Conservation (phyloP, 2,797 vertebrate species). For the Peromyscus nudipes region DNA sequence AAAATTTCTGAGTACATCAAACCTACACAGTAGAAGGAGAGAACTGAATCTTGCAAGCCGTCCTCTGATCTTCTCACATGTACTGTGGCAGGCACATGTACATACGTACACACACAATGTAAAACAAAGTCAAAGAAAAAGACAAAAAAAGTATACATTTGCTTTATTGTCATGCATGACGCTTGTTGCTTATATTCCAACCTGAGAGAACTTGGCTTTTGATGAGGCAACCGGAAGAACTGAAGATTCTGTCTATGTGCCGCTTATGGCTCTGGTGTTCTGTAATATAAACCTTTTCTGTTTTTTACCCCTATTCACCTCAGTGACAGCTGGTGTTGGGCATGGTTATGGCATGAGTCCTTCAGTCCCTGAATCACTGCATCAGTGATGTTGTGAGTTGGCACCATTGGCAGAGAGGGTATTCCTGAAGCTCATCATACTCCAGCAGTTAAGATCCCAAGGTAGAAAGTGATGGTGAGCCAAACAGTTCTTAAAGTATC, state of each 20-base stretch:
- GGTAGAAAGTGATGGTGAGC: background rate
- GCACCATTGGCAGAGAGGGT: background rate
- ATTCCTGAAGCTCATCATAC: background rate
- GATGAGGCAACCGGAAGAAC: background rate
- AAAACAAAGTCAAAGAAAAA: background rate
- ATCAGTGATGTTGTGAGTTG: background rate
- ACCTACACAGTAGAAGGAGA: background rate
- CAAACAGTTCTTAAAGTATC: background rate
- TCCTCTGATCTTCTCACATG: background rate
- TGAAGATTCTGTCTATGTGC: background rate
- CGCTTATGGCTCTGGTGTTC: background rate
- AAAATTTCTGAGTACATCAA: background rate
- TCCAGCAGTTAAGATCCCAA: background rate
- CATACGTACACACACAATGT: background rate
- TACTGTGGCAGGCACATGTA: background rate
- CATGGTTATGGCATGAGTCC: background rate
- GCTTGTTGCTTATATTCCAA: background rate
- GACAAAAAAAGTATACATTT: background rate
- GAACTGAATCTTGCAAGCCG: background rate
- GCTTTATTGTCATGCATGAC: background rate
- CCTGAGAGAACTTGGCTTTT: background rate
- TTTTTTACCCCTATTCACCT: background rate
- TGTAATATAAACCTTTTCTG: background rate
- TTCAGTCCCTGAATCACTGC: background rate
- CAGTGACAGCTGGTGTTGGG: background rate